Base-by-base conservation (phyloP, 2,797 vertebrate species). In the Poecilia picta region DNA sequence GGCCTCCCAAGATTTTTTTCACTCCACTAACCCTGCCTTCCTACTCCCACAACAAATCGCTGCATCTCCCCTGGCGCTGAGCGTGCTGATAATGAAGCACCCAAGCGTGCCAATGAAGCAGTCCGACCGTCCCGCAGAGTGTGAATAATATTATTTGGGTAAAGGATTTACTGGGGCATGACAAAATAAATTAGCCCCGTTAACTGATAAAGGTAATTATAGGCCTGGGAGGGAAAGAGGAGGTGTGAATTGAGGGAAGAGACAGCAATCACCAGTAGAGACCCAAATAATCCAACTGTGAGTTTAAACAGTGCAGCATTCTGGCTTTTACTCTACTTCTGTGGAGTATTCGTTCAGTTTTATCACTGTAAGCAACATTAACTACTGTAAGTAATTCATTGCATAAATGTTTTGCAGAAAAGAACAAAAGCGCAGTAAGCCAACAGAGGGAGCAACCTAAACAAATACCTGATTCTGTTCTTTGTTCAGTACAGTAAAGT, bases 181-280 rank as follows among this genome's bases (percentile, higher is more conserved):
- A 92, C 92, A 94, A 96, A 94, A 93, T 94, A 94, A 94, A 95
- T 94, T 88, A 95, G 90, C 86, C 92, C 91, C 74, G 83, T 90
- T 91, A 94, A 90, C 91, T 90, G 88, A 94, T 95, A 92, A 94
- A 90, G 87, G 91, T 91, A 95, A 95, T 94, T 95, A 94, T 80
- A 90, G 86, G 78, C 80, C 78, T 73, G 76, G 84, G 81, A 86
- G 78, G 70, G 13, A 66, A 68, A 51, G 74, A 77, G 55, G 74
- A 68, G 64, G 45, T 59, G 73, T 74, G 77, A 62, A 36, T 71
- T 70, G n/a, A 46, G 72, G 68, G 72, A 31, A 74, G 79, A 79
- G 78, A 73, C 59, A 72, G 80, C 77, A 73, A 88, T 85, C 76
- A 80, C 73, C 76, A 62, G 73, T 76, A 74, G 80, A 82, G 73